These are phyloP conservation scores for Stenodema calcarata DNA, from an alignment of 2,888 invertebrate genomes.

Conservation along the genomic window DNA sequence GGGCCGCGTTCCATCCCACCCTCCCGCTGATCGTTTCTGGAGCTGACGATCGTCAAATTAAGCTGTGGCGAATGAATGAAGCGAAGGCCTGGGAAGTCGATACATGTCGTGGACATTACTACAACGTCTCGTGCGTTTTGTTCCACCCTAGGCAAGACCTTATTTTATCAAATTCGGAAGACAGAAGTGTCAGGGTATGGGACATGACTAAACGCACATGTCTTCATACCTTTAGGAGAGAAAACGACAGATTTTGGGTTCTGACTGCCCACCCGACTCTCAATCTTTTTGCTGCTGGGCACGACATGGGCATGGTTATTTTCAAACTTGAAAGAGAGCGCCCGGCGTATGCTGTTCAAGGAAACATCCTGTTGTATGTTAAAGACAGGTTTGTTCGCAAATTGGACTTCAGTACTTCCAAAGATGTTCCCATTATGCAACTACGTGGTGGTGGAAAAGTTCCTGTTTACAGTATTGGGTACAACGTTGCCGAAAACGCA, in stretches of 20 bases:
- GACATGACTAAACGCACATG: slow-evolving; percentile 95
- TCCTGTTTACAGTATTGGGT: slow-evolving; percentile 78
- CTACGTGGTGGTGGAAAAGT: slow-evolving; percentile 70
- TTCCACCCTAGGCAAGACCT: slow-evolving; percentile 98
- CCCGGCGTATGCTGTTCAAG: slow-evolving; percentile 93
- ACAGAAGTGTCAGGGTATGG: slow-evolving; percentile 98
- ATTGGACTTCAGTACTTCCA: slow-evolving; percentile 90
- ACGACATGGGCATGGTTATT: slow-evolving; percentile 96
- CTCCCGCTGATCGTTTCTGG: slow-evolving; percentile 95
- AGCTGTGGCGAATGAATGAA: slow-evolving; percentile 98
- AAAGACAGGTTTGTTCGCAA: slow-evolving; percentile 91
- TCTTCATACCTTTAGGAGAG: slow-evolving; percentile 89
- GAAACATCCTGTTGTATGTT: slow-evolving; percentile 92
- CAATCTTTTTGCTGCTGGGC: slow-evolving; percentile 98
- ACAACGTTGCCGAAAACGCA: slow-evolving; percentile 96
- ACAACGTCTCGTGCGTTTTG: slow-evolving; percentile 96
- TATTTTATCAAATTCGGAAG: slow-evolving; percentile 96
- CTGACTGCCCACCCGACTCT: slow-evolving; percentile 91
- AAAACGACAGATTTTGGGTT: slow-evolving; percentile 98
- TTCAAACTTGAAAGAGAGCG: slow-evolving; percentile 89
- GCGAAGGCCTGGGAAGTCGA: slow-evolving; percentile 99
- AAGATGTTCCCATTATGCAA: slow-evolving; percentile 92
- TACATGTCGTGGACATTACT: slow-evolving; percentile 99
- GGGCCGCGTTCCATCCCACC: slow-evolving; percentile 96
- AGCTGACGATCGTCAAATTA: slow-evolving; percentile 97